Base-by-base conservation (phyloP, 2,113 vertebrate species). In the Casuarius casuarius region DNA sequence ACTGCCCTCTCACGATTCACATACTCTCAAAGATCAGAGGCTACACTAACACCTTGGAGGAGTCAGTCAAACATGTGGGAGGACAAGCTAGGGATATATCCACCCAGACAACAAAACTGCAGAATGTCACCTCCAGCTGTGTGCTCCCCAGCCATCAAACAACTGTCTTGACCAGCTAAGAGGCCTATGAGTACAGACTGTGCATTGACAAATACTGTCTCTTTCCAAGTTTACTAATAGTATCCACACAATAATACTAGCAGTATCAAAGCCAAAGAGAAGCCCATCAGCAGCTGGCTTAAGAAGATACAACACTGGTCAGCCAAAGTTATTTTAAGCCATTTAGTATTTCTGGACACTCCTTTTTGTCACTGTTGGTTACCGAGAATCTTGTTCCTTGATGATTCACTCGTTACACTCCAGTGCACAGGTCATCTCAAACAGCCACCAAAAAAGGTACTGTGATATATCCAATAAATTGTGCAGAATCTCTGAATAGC, bases 401-500 rank as follows among this genome's bases (percentile, higher is more conserved):
- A 81, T 35, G 22, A 90, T 65, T 81, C 73, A 58, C 38, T 61
- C 75, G 8, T 44, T 81, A 84, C 33, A 33, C 28, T 71, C 31
- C 46, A 81, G 38, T 17, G 42, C 58, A 46, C 23, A 65, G 56
- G 46, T 48, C 61, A 90, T 40, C 72, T 81, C 58, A 58, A 87
- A 71, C 12, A 92, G 52, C 29, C 48, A n/a, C 38, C 33, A 33
- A 12, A 87, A 77, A 48, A 73, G 23, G 31, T 29, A 73, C 33
- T 76, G 54, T 35, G 40, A 87, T 86, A 25, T 44, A 66, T 35
- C 54, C 61, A 81, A 92, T 70, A 75, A 59, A 88, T 9, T 17
- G 25, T 54, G 52, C 61, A 89, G 82, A 90, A 65, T n/a, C 29
- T 85, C 82, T 73, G 63, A 90, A 61, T n/a, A n/a, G 29, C 72